phyloP scores from a whole-genome alignment of 2,113 vertebrate genomes.

The Zosterops pallidus region DNA sequence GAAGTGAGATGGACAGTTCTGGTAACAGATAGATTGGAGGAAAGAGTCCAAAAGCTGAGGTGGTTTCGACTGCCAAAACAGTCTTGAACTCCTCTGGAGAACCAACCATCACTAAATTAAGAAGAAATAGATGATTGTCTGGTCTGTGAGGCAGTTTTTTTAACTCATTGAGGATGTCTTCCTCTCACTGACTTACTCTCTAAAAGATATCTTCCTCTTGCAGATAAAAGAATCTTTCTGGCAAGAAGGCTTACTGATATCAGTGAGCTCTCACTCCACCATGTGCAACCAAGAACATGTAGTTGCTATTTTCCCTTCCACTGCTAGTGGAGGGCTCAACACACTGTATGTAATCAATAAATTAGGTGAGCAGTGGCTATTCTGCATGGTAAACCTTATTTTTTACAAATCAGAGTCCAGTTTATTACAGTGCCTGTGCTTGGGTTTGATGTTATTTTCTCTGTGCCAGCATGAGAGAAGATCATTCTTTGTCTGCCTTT shows the following conservation, averaged over 20 bases:
- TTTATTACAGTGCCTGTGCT: background rate
- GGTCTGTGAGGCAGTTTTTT: background rate
- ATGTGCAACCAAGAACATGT: background rate
- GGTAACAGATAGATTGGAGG: background rate
- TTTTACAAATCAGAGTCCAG: background rate
- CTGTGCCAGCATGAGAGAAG: background rate
- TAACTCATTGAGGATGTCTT: background rate
- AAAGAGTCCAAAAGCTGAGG: background rate
- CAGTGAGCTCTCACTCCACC: background rate
- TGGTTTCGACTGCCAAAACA: background rate
- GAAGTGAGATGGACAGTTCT: background rate
- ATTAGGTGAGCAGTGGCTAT: background rate
- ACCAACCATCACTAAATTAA: background rate
- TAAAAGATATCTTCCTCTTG: background rate
- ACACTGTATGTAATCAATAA: background rate
- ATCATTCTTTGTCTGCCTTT: background rate
- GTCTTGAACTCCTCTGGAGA: background rate
- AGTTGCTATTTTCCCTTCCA: background rate
- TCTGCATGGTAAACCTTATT: background rate
- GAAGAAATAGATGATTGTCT: background rate
- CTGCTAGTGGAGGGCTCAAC: background rate
- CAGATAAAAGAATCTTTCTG: background rate
- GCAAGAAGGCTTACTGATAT: background rate
- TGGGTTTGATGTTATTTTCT: background rate
- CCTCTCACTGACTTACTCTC: background rate